Percentiles rank a stretch among this genome's conserved stretches.
These are phyloP conservation scores for Axis porcinus DNA, from an alignment of 2,113 vertebrate genomes.

Conservation along the genomic window DNA sequence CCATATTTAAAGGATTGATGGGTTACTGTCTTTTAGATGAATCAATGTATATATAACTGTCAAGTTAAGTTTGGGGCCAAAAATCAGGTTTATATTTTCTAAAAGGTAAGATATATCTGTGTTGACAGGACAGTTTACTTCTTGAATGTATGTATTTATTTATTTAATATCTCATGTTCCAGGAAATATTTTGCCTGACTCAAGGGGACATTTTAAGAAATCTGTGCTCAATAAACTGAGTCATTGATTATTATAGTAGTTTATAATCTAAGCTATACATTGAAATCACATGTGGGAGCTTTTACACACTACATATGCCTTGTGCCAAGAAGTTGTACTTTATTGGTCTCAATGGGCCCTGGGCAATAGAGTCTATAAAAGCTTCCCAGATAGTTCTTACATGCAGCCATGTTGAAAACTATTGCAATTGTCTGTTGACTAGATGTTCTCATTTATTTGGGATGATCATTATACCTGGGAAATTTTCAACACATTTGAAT, in stretches of 20 bases:
- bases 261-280: not conserved
- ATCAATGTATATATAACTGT: not conserved
- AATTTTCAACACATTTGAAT: not conserved
- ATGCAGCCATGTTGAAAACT: not conserved
- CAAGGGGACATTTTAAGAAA: not conserved
- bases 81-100: not conserved
- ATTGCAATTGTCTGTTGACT: not conserved
- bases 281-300: not conserved
- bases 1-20: not conserved
- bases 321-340: not conserved
- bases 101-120: not conserved
- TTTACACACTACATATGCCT: not conserved
- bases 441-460: not conserved
- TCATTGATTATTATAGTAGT: not conserved
- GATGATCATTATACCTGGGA: not conserved
- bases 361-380: not conserved
- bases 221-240: not conserved
- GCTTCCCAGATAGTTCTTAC: not conserved
- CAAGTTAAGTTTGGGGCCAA: not conserved
- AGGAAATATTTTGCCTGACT: conserved; percentile 12
- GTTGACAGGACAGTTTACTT: not conserved
- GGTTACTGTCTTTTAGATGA: not conserved
- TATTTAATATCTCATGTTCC: not conserved
- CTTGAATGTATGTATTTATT: not conserved
- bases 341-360: not conserved